Evolutionary conservation across 2,113 vertebrate genomes (phyloP).

Genomic region (Pollachius pollachius): DNA sequence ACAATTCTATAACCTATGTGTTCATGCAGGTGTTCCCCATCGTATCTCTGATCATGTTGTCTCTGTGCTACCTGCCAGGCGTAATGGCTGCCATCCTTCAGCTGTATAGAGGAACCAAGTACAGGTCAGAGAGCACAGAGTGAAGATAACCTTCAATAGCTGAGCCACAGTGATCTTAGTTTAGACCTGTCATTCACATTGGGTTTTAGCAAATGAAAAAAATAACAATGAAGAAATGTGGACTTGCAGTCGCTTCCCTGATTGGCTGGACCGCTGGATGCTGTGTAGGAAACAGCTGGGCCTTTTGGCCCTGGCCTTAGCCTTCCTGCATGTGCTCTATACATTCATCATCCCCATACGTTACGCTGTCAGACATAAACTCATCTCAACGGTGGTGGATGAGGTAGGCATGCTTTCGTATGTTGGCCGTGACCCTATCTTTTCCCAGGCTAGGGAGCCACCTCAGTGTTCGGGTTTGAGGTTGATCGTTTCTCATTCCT

Average conservation of each 20-base stretch:
- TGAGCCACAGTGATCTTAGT: background rate
- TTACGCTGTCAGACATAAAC: constrained; percentile 46
- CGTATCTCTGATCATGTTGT: constrained; percentile 82
- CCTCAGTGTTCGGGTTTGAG: background rate
- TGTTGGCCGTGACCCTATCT: background rate
- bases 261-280: constrained; percentile 96
- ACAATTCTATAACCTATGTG: background rate
- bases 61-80: constrained; percentile 90
- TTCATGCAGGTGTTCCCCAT: constrained; percentile 77
- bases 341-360: constrained; percentile 81
- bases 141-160: background rate
- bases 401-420: constrained; percentile 32
- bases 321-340: constrained; percentile 86
- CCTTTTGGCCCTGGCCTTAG: constrained; percentile 84
- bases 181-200: too few relatives aligned
- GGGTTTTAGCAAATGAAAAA: too few relatives aligned
- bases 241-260: constrained; percentile 77
- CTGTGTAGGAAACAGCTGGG: constrained; percentile 94
- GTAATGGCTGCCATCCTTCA: constrained; percentile 87
- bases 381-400: constrained; percentile 49
- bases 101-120: constrained; percentile 92
- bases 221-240: background rate
- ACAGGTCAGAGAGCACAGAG: constrained; percentile 57
- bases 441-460: background rate
- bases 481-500: background rate